A percentile compares a stretch with the other conserved stretches of the same genome.
phyloP scores from a whole-genome alignment of 2,888 invertebrate genomes.

The Yponomeuta plumbellus region DNA sequence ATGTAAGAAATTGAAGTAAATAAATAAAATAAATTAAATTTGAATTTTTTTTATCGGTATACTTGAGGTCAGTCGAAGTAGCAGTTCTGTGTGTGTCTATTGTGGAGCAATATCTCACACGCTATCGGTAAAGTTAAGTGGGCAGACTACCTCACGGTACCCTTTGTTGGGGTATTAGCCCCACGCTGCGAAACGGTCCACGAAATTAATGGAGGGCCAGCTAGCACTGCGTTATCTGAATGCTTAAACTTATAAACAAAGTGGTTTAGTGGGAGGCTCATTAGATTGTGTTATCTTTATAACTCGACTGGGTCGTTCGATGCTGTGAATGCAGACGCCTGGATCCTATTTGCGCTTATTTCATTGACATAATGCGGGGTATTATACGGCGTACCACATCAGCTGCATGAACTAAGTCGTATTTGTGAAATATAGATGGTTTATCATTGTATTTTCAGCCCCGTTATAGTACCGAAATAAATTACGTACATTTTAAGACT shows the following conservation, averaged over 20 bases:
- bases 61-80: too few species aligned
- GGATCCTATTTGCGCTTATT: too few species aligned
- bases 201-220: background rate
- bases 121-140: constrained; percentile 36
- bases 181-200: constrained; percentile 12
- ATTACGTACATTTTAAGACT: too few species aligned
- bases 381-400: too few species aligned
- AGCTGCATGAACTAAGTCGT: too few species aligned
- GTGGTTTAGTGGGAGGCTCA: background rate
- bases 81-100: background rate
- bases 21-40: too few species aligned
- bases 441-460: too few species aligned
- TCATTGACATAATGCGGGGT: too few species aligned
- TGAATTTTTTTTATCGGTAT: too few species aligned
- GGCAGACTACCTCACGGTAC: constrained; percentile 27
- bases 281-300: background rate
- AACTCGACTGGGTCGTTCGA: background rate
- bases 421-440: too few species aligned
- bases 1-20: too few species aligned
- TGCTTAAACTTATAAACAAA: background rate
- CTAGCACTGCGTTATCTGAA: background rate
- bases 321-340: background rate
- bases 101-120: constrained; percentile 12
- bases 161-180: background rate
- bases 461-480: too few species aligned